Evolutionary conservation across 2,113 vertebrate genomes (phyloP).

Genomic region (Ornithorhynchus anatinus): DNA sequence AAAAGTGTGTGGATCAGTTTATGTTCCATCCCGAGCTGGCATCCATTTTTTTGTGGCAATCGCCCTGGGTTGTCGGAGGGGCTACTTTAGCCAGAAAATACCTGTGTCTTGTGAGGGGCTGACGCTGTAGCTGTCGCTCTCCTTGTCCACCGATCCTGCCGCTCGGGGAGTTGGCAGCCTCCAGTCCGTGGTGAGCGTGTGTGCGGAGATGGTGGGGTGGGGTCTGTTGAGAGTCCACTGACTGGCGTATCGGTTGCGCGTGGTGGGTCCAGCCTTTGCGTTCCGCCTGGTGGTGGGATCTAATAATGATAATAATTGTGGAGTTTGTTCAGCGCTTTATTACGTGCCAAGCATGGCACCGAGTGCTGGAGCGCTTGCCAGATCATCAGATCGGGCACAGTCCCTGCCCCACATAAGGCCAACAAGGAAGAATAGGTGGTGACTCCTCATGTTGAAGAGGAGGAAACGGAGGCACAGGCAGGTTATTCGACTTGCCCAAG

Average conservation of each 20-base stretch:
- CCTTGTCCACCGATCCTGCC: slow-evolving; percentile 94
- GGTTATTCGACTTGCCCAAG: too few species aligned
- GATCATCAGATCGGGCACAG: too few species aligned
- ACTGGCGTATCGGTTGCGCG: slow-evolving; percentile 93
- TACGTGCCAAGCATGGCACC: too few species aligned
- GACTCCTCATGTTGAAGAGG: too few species aligned
- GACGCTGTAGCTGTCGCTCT: slow-evolving; percentile 98
- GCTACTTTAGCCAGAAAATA: too few species aligned
- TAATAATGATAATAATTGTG: slow-evolving; percentile 54
- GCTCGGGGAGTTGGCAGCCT: slow-evolving; percentile 92
- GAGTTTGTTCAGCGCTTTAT: not conserved
- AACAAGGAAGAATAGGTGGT: too few species aligned
- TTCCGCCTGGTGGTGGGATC: slow-evolving; percentile 96
- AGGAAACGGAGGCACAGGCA: too few species aligned
- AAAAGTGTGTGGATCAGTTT: not conserved
- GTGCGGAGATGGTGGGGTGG: slow-evolving; percentile 94
- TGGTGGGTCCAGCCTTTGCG: slow-evolving; percentile 90
- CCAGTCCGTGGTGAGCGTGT: slow-evolving; percentile 98
- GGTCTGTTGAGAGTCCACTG: slow-evolving; percentile 99
- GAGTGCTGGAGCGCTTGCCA: too few species aligned
- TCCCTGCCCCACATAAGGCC: too few species aligned
- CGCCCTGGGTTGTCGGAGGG: too few species aligned
- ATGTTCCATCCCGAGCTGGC: too few species aligned
- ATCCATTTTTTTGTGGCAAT: too few species aligned
- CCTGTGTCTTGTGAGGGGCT: slow-evolving; percentile 99